Base-by-base conservation (phyloP, 2,797 vertebrate genomes). In the Takifugu ocellatus region DNA sequence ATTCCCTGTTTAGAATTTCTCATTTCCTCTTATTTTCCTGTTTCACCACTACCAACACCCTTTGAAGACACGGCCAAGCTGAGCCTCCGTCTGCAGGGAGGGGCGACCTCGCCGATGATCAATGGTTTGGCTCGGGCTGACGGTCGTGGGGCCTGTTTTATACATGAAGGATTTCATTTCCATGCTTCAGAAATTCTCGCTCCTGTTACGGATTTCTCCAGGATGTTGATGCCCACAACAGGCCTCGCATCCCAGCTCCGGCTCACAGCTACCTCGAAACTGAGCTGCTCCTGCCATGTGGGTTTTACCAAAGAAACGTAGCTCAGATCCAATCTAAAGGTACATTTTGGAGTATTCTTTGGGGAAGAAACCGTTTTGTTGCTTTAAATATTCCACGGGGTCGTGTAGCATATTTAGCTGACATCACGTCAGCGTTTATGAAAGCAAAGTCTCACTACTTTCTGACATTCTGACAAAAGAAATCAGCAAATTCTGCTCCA, bases 11-110 rank as follows among this genome's bases (percentile, higher is more conserved):
- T 49, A 68, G 33, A 55, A 59, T 58, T 50, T 63, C 43, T 51
- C 24, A 52, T 59, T 68, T 49, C 25, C 46, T 42, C 47, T 15
- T 36, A 16, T 17, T n/a, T 17, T 16, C 43, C 43, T 17, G 5
- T 17, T 16, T 17, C 43, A 45, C 43, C 16, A 29, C 54, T 6
- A 49, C 51, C 36, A 49, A 54, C 15, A 36, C 12, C 52, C 69
- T 77, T 66, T 76, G 74, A 85, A 67, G 68, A 78, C 15, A 0
- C 27, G 50, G 70, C 72, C 69, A 75, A 78, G 62, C 51, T 39
- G 60, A 68, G 59, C 49, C 29, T 51, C 63, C 56, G 63, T 59
- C 70, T 53, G 15, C 33, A 48, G 55, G 57, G 64, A 54, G 42
- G 54, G 36, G 39, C 29, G 5, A 12, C 53, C 62, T 54, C 65